These are phyloP conservation scores for Pocillopora verrucosa DNA, from an alignment of 64 coral and sea anemone genomes.

Conservation along the genomic window DNA sequence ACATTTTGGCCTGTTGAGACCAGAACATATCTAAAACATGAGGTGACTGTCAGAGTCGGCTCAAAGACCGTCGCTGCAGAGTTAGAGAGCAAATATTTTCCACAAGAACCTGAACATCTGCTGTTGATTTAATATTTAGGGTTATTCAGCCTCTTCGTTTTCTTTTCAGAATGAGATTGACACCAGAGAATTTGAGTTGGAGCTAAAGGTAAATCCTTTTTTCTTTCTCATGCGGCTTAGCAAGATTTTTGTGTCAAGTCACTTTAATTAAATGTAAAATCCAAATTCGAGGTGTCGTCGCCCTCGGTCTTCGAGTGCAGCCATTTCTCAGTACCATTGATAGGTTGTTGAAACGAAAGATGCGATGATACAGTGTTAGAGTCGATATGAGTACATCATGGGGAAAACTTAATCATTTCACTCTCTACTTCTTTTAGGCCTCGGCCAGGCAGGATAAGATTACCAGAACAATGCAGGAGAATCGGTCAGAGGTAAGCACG, in stretches of 20 bases:
- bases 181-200: conserved; percentile 67
- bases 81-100: no score
- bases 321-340: no score
- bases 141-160: neutral
- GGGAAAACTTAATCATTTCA: neutral
- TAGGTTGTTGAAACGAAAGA: no score
- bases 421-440: neutral
- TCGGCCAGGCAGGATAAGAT: conserved; percentile 29
- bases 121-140: neutral
- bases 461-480: conserved; percentile 34
- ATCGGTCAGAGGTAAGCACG: conserved; percentile 12
- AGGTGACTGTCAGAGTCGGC: no score
- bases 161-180: conserved; percentile 86
- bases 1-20: no score
- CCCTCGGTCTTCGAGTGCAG: no score
- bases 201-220: conserved; percentile 61
- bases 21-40: no score
- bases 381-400: neutral
- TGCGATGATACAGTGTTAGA: neutral
- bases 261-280: no score
- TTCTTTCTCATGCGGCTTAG: neutral
- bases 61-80: no score
- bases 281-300: no score
- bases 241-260: neutral
- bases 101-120: neutral